phyloP scores from a whole-genome alignment of 2,113 vertebrate genomes.

The Apus apus region DNA sequence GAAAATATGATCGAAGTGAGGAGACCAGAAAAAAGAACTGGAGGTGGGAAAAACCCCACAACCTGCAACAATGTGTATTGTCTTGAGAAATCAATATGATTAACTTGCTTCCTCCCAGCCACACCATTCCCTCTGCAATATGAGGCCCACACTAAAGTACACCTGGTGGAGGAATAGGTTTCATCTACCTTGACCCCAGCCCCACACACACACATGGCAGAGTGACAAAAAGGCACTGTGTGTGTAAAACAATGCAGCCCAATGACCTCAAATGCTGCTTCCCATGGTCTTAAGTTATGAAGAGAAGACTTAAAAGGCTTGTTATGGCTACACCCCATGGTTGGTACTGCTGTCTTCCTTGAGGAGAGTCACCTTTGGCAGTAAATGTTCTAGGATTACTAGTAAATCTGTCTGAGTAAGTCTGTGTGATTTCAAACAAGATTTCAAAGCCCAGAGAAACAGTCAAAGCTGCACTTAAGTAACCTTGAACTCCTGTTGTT shows the following conservation, averaged over 20 bases:
- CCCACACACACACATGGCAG: rapidly evolving
- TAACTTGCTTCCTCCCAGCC: background rate
- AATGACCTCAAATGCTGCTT: background rate
- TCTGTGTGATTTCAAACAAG: background rate
- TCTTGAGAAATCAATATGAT: background rate
- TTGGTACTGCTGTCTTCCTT: background rate
- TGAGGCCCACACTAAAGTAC: rapidly evolving
- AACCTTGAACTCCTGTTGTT: background rate
- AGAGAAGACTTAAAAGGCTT: background rate
- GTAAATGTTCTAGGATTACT: background rate
- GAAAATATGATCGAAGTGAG: background rate
- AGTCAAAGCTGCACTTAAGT: background rate
- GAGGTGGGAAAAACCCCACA: no score
- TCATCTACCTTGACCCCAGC: background rate
- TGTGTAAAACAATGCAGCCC: background rate
- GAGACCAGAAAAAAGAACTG: background rate
- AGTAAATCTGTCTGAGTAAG: background rate
- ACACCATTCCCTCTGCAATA: rapidly evolving
- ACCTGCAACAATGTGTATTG: background rate
- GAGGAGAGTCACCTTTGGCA: background rate
- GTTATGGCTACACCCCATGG: rapidly evolving
- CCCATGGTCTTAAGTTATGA: rapidly evolving
- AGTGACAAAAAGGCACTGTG: background rate
- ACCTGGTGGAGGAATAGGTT: background rate
- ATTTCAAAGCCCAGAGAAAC: background rate